A percentile compares a stretch with the other conserved stretches of the same genome.
phyloP scores from a whole-genome alignment of 2,113 vertebrate species.

The Aspiorhynchus laticeps region DNA sequence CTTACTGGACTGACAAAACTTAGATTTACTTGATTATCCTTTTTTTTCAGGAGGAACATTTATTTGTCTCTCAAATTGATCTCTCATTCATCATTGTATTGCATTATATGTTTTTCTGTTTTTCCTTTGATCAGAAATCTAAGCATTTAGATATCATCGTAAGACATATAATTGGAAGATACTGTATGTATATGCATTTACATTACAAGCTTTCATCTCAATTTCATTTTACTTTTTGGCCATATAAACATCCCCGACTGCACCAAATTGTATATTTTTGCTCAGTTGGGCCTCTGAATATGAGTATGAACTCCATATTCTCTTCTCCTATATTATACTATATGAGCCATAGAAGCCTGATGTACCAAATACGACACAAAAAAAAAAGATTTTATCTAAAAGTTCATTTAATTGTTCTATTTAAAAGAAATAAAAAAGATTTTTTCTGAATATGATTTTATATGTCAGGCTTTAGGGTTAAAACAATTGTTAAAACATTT shows the following conservation, averaged over 20 bases:
- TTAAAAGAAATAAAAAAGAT: not conserved
- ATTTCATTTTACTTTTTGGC: not conserved
- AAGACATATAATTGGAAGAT: not conserved
- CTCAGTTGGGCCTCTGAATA: not conserved
- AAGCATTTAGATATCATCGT: not conserved
- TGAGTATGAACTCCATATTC: not conserved
- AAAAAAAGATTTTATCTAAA: not conserved
- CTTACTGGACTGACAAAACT: not conserved
- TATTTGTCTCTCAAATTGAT: not conserved
- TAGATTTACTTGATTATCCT: not conserved
- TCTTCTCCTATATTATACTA: not conserved
- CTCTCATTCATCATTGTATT: not conserved
- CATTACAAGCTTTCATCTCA: not conserved
- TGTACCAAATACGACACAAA: not conserved
- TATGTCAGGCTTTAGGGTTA: not conserved
- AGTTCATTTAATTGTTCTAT: not conserved
- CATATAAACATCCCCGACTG: not conserved
- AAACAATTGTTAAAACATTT: not conserved
- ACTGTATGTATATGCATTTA: not conserved
- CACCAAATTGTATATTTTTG: not conserved
- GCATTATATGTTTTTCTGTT: not conserved
- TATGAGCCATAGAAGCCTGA: not conserved
- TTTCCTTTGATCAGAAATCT: not conserved
- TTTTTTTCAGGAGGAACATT: not conserved
- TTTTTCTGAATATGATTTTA: not conserved